Conservation (phyloP, 2,113 vertebrate genomes). For the Scortum barcoo region DNA sequence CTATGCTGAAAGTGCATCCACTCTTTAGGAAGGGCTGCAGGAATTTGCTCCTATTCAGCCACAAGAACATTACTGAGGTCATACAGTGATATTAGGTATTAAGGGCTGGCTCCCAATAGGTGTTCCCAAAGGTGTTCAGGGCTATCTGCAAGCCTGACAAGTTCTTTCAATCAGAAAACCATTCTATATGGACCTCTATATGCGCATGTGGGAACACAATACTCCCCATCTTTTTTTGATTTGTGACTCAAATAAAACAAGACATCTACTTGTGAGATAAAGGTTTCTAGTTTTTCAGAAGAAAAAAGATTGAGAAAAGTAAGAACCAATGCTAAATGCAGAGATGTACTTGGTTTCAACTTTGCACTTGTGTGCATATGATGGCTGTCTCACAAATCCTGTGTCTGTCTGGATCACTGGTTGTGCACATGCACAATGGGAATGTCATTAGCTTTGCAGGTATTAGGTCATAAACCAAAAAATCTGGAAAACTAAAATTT, state of each 20-base stretch:
- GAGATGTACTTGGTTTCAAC: no score
- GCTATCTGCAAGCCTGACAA: not conserved
- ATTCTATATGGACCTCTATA: not conserved
- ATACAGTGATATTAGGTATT: constrained; percentile 19
- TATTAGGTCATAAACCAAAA: not conserved
- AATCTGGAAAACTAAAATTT: not conserved
- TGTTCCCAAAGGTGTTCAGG: constrained; percentile 1
- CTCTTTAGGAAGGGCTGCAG: not conserved
- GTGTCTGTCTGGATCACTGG: no score
- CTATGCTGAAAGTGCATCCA: not conserved
- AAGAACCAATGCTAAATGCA: no score
- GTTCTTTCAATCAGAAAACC: not conserved
- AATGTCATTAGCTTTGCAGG: not conserved
- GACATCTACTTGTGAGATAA: no score
- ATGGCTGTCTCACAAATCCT: no score
- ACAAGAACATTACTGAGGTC: constrained; percentile 14
- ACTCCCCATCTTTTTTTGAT: not conserved
- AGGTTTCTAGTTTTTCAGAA: no score
- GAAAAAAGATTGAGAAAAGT: no score
- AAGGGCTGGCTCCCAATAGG: constrained; percentile 7
- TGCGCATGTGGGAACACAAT: not conserved
- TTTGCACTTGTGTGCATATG: no score
- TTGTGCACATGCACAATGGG: no score
- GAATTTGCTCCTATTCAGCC: constrained; percentile 23
- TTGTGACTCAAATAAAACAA: not conserved